Evolutionary conservation across 2,888 invertebrate species (phyloP), one percentile per base, ranked within the genome.

Genomic region (Dicranocentrus wangi): DNA sequence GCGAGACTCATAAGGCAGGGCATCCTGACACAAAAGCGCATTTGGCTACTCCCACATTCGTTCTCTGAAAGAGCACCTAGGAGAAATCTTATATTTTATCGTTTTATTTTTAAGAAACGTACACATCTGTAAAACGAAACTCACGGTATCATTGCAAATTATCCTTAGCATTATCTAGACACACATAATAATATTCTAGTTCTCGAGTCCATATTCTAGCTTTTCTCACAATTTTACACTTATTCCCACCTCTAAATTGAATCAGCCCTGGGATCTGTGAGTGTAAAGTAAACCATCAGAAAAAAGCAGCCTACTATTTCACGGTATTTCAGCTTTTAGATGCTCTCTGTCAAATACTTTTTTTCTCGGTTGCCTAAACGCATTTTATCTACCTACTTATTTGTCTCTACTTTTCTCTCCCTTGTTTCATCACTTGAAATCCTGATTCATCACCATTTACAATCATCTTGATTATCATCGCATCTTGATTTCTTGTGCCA

Each of bases 381-480:
- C 42, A 28, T 55, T 70, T 42, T 51, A 27, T 63, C 2, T 63
- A 23, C 63, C 60, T 43, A 60, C 60, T 42, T 25, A 70, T 70
- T 70, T 42, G 25, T 43, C 42, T 61, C 32, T 60, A 10, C 60
- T 42, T 25, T 32, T 13, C 32, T 28, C 32, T 66, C 27, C 23
- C 69, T 77, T 69, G 77, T 69, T 69, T 77, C 51, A 77, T 66
- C 27, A 25, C 25, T 17, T 23, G 51, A 78, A 65, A 71, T 78
- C 78, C 70, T 78, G 78, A 78, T 78, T 78, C 78, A 70, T 78
- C 78, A 55, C 78, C 78, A 53, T 69, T 70, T 69, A 77, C 69
- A 69, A 61, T 69, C 51, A 25, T 63, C 70, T 61, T 53, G 78
- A 70, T 78, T 70, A 78, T 78, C 70, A 70, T 51, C 58, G 19